Percentiles rank a stretch among this genome's conserved stretches.
These are phyloP conservation scores for Allacma fusca DNA, from an alignment of 2,888 invertebrate genomes.

Conservation along the genomic window DNA sequence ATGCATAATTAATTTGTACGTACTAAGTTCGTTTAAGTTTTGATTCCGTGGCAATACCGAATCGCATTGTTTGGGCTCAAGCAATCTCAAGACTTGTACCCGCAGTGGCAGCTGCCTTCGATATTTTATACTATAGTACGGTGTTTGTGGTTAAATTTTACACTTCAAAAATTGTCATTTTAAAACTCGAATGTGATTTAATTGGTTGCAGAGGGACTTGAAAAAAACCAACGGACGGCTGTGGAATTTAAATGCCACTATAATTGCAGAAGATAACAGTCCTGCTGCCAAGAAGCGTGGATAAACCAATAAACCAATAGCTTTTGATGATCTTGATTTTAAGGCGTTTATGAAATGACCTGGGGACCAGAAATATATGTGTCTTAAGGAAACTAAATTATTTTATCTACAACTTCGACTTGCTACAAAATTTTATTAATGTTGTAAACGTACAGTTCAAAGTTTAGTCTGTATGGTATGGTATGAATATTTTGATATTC, in stretches of 20 bases:
- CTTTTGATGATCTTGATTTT: background rate
- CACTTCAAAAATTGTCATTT: too few relatives aligned
- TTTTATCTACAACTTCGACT: background rate
- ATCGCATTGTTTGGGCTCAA: too few relatives aligned
- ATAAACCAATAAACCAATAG: background rate
- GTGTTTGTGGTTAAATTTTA: too few relatives aligned
- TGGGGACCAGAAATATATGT: constrained; percentile 4
- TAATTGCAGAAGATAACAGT: constrained; percentile 9
- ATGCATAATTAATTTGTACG: too few relatives aligned
- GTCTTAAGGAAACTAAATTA: constrained; percentile 7
- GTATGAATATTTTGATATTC: background rate
- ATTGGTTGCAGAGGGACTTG: constrained; percentile 14
- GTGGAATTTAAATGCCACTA: constrained; percentile 15
- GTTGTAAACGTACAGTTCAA: constrained; percentile 6
- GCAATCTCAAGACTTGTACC: too few relatives aligned
- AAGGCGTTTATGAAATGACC: background rate
- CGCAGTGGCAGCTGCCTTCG: too few relatives aligned
- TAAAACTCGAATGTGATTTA: too few relatives aligned
- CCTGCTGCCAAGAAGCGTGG: constrained; percentile 23
- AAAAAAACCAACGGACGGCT: constrained; percentile 12
- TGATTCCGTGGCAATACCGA: too few relatives aligned
- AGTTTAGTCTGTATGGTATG: background rate
- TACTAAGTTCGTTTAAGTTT: too few relatives aligned
- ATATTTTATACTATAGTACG: too few relatives aligned
- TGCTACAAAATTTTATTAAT: background rate